These are phyloP conservation scores for Lindbergichthys nudifrons DNA, from an alignment of 2,797 vertebrate species.

Conservation along the genomic window DNA sequence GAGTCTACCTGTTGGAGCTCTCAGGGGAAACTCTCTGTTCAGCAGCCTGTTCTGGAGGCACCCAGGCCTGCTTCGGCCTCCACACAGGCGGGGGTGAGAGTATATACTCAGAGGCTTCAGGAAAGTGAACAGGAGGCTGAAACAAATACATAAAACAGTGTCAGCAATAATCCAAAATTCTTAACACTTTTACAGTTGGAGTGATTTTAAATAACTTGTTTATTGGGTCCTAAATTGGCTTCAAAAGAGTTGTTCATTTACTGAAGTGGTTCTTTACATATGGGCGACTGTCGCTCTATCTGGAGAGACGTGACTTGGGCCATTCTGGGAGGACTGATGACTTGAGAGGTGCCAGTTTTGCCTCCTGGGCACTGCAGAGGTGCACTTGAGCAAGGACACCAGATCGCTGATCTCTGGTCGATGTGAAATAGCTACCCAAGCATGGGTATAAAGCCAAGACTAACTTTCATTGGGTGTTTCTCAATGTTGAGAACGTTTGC, in stretches of 20 bases:
- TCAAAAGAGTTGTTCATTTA: not conserved
- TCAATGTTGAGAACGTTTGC: no score
- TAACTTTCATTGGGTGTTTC: no score
- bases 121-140: constrained; percentile 48
- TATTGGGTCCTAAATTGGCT: not conserved
- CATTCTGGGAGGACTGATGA: no score
- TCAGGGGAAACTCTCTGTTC: constrained; percentile 48
- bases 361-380: no score
- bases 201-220: not conserved
- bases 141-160: constrained; percentile 29
- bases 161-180: not conserved
- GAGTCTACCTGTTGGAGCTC: constrained; percentile 61
- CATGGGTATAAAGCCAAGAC: no score
- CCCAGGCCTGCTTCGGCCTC: constrained; percentile 83
- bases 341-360: no score
- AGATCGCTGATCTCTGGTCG: no score
- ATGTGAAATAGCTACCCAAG: no score
- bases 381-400: no score
- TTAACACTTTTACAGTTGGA: not conserved
- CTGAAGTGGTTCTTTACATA: not conserved
- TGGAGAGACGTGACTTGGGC: no score
- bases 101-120: constrained; percentile 34
- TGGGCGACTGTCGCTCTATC: no score
- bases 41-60: constrained; percentile 50
- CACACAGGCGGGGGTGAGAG: constrained; percentile 52